A percentile compares a stretch with the other conserved stretches of the same genome.
These are phyloP conservation scores for Hydrotaea diabolus DNA, from an alignment of 2,888 invertebrate species.

Conservation along the genomic window DNA sequence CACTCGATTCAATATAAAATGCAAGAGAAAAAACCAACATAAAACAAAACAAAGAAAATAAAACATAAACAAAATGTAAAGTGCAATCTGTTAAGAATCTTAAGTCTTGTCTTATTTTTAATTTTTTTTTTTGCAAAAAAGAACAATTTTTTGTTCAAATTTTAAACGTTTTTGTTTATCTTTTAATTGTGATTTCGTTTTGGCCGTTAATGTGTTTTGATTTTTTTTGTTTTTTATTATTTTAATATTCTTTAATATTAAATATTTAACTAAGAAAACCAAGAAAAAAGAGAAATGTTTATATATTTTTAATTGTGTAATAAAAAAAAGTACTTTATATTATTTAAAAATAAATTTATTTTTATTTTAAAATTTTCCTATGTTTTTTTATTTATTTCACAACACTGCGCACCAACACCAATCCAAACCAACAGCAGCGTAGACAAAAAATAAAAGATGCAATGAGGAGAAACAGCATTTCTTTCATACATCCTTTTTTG, in stretches of 20 bases:
- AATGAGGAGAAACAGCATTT: too few relatives aligned
- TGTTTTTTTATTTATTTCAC: constrained; percentile 13
- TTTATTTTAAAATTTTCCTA: constrained; percentile 41
- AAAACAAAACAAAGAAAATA: constrained; percentile 17
- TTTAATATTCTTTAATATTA: constrained; percentile 50
- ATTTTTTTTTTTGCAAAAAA: constrained; percentile 11
- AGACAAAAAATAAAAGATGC: too few relatives aligned
- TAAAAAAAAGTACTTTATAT: constrained; percentile 64
- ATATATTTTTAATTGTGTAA: constrained; percentile 65
- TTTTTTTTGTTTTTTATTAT: constrained; percentile 47
- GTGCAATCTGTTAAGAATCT: constrained; percentile 66
- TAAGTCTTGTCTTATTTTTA: constrained; percentile 40
- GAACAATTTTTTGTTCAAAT: constrained; percentile 55
- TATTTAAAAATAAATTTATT: constrained; percentile 57
- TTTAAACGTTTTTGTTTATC: constrained; percentile 53
- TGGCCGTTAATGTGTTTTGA: constrained; percentile 44
- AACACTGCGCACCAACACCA: neutral
- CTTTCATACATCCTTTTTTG: too few relatives aligned
- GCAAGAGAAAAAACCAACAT: constrained; percentile 18
- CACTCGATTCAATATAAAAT: constrained; percentile 57
- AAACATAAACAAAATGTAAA: constrained; percentile 57
- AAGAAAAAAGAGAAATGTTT: constrained; percentile 52
- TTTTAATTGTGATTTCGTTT: constrained; percentile 36
- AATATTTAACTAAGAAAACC: constrained; percentile 45
- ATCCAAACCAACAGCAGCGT: neutral